Conservation (phyloP, 2,888 invertebrate species). For the Euplexia lucipara region DNA sequence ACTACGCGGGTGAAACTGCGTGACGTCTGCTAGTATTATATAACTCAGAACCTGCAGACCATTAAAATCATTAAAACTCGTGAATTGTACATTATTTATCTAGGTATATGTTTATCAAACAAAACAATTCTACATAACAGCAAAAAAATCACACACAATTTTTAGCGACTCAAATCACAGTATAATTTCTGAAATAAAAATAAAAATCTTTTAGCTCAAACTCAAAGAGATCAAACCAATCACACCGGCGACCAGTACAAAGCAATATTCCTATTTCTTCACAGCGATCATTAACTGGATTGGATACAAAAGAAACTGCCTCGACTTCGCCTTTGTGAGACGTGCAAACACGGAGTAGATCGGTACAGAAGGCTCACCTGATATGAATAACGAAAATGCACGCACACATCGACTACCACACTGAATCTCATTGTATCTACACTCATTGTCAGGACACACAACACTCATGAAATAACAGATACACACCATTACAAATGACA, state of each 20-base stretch:
- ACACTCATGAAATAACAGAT: too few relatives aligned
- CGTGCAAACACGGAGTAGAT: slow-evolving; percentile 1
- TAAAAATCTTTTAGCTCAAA: slow-evolving; percentile 9
- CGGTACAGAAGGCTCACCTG: slow-evolving; percentile 9
- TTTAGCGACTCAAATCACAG: neutral
- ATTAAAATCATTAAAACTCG: too few relatives aligned
- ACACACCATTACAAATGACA: too few relatives aligned
- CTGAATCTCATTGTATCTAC: too few relatives aligned
- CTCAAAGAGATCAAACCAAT: slow-evolving; percentile 41
- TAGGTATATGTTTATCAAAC: too few relatives aligned
- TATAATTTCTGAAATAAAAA: neutral
- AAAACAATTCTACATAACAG: too few relatives aligned
- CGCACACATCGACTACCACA: neutral
- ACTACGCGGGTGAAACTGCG: too few relatives aligned
- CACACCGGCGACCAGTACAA: slow-evolving; percentile 23
- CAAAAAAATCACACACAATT: neutral
- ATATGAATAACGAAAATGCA: neutral
- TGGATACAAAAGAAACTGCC: slow-evolving; percentile 53
- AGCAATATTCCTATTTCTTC: slow-evolving; percentile 41
- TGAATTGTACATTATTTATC: too few relatives aligned
- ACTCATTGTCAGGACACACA: too few relatives aligned
- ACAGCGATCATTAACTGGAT: slow-evolving; percentile 57
- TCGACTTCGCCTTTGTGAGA: slow-evolving; percentile 44
- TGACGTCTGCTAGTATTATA: too few relatives aligned
- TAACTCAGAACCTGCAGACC: too few relatives aligned